These are phyloP conservation scores for Heliconius ismenius DNA, from an alignment of 2,888 invertebrate genomes.

Conservation along the genomic window DNA sequence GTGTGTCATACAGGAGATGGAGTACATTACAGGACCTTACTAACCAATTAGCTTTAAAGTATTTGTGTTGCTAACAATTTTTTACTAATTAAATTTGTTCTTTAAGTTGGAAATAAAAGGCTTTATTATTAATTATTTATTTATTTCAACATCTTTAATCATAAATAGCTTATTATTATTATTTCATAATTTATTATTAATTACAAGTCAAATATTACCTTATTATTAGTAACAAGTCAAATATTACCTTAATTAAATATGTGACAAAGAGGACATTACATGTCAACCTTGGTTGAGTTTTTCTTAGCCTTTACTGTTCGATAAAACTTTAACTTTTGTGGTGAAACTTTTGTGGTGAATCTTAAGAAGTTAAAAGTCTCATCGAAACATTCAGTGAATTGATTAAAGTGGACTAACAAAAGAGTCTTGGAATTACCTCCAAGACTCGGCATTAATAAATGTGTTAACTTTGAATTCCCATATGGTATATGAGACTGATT, in stretches of 20 bases:
- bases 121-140: too few relatives aligned
- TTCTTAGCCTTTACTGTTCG: constrained; percentile 88
- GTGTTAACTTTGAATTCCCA: constrained; percentile 94
- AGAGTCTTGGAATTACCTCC: constrained; percentile 96
- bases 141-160: too few relatives aligned
- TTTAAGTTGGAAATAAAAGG: too few relatives aligned
- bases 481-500: constrained; percentile 94
- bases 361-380: constrained; percentile 94
- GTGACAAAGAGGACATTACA: constrained; percentile 42
- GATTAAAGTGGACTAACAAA: constrained; percentile 95
- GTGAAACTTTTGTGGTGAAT: constrained; percentile 94
- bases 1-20: too few relatives aligned
- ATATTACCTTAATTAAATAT: constrained; percentile 39
- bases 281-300: constrained; percentile 79
- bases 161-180: too few relatives aligned
- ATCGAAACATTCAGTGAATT: constrained; percentile 89
- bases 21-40: too few relatives aligned
- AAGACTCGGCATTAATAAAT: constrained; percentile 91
- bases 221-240: too few relatives aligned
- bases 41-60: too few relatives aligned
- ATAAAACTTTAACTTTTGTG: constrained; percentile 91
- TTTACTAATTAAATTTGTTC: too few relatives aligned
- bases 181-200: too few relatives aligned
- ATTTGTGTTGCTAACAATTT: too few relatives aligned
- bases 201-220: background rate